phyloP scores from a whole-genome alignment of 2,113 vertebrate genomes.

The Peucedramus taeniatus region DNA sequence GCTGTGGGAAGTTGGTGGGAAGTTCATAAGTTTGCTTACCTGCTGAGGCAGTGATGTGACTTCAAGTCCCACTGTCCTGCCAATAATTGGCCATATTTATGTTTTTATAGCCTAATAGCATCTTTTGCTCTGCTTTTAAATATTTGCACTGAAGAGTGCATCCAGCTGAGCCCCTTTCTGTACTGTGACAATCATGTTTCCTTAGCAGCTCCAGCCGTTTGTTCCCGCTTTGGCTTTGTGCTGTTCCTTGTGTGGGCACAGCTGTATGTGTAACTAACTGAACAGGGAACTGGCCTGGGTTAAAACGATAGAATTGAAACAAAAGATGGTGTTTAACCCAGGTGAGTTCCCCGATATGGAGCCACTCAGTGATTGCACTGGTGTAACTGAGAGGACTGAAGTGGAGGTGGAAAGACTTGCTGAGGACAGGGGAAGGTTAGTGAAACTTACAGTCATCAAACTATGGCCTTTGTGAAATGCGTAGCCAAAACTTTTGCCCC shows the following conservation, averaged over 20 bases:
- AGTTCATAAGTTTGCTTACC: background rate
- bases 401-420: background rate
- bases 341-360: background rate
- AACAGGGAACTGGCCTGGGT: background rate
- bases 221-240: background rate
- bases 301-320: conserved; percentile 22
- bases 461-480: fast-evolving
- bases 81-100: background rate
- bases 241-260: background rate
- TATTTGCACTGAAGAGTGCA: background rate
- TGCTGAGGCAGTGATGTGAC: background rate
- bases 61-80: background rate
- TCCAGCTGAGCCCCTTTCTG: background rate
- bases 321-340: background rate
- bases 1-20: background rate
- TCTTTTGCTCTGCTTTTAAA: background rate
- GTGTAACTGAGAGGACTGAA: background rate
- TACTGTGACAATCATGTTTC: background rate
- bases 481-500: background rate
- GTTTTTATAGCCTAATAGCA: background rate
- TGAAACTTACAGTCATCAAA: background rate
- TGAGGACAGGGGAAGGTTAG: background rate
- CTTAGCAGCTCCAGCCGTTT: background rate
- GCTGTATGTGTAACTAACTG: background rate
- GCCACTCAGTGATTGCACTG: background rate